Base-by-base conservation (phyloP, 2,113 vertebrate genomes). In the Sus scrofa region DNA sequence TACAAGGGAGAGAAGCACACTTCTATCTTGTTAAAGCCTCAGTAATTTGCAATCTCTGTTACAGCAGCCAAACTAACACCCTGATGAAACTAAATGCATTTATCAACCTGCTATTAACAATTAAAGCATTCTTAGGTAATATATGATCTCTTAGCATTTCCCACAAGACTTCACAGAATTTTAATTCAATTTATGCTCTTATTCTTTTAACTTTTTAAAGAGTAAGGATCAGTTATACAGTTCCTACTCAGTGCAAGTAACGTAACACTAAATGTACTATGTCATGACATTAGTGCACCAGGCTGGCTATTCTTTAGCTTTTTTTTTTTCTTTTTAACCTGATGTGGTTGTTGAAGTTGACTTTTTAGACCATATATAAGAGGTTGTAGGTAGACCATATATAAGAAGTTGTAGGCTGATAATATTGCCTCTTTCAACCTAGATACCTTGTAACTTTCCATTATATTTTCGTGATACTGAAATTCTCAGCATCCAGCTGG, bases 231-330 rank as follows among this genome's bases (percentile, higher is more conserved):
- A 32, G 50, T 30, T 26, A 56, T 26, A 1, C 0, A 8, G 18
- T 52, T 24, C 30, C 30, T 34, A 9, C 11, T 3, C 54, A 37
- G 8, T 13, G 74, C 27, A 6, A 9, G 24, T 19, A 62, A 71
- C 4, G 2, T 7, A 11, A 6, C 14, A 24, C 32, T 58, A 3
- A 54, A 20, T 18, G 27, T 6, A 6, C 0, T 6, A 8, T 0
- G 12, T 50, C 27, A 14, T 39, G 1, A 10, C 26, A 27, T 44
- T 7, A 6, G 8, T 2, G 14, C 15, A 4, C 37, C 37, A 30
- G 24, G 34, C 30, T 11, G 39, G 19, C 12, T 52, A 24, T 13
- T 30, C 22, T 81, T 14, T 12, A 8, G 26, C 22, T 70, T 78
- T 34, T 37, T 74, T 74, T 24, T 56, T 54, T 32, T 4, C 39